Base-by-base conservation (phyloP, 2,888 invertebrate genomes). In the Spatulosminthurus flaviceps region DNA sequence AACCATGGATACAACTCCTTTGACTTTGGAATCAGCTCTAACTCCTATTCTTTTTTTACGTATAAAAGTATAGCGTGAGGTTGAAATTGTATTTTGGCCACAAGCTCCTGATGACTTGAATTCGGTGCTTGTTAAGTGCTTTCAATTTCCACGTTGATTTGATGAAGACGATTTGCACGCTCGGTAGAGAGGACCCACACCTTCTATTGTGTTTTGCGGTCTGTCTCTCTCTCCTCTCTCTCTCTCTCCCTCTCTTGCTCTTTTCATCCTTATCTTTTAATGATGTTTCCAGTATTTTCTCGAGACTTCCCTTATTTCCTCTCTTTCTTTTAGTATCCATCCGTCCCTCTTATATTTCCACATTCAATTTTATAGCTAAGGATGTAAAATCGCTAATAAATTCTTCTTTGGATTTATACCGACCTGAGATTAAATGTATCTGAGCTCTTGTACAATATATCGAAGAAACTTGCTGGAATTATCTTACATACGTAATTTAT, bases 101-200 rank as follows among this genome's bases (percentile, higher is more conserved):
- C 7, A 16, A 51, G 51, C 64, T 64, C 24, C 26, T 64, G 64
- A 64, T 64, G 64, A 64, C 64, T 64, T 64, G 22, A 64, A 64
- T 64, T 64, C 24, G 64, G 64, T 64, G 64, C 64, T 74, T 74
- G 74, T 74, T 74, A 74, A 74, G 61, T 74, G 22, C 74, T 74
- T 74, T 29, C 74, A 60, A 74, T 74, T 74, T 74, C 60, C 26
- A 74, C 60, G 29, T 21, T 71, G 71, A 71, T 60, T 60, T 60
- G 74, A 74, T 74, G 74, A 74, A 61, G 61, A 74, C 51, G 74
- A 74, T 74, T 74, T 74, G 61, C 74, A 74, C 74, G 74, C 61
- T 74, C 61, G 26, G 16, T 72, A 19, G 21, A 43, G 21, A 21
- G 43, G 71, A 61, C 61, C 60, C 74, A 60, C 74, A 74, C 74